These are phyloP conservation scores for Rhynchomys soricoides DNA, from an alignment of 2,113 vertebrate genomes.

Conservation along the genomic window DNA sequence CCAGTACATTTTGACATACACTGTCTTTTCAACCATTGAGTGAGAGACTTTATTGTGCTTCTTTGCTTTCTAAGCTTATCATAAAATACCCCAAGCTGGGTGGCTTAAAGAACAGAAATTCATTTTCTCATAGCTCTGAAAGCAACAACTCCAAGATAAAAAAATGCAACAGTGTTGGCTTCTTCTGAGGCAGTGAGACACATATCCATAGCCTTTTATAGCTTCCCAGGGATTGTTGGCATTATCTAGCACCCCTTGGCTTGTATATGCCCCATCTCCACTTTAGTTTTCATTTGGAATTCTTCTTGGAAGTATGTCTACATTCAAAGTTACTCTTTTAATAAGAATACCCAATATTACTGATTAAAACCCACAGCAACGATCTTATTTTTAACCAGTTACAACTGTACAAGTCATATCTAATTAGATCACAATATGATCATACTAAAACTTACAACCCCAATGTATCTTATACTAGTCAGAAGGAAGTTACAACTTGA, in stretches of 20 bases:
- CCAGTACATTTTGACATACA: background rate
- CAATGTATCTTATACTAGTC: background rate
- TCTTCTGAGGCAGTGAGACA: background rate
- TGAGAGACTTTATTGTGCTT: background rate
- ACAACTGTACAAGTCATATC: background rate
- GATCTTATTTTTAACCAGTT: background rate
- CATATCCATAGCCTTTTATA: background rate
- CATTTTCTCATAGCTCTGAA: background rate
- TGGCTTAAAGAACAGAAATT: background rate
- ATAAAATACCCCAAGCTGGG: background rate
- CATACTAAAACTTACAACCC: background rate
- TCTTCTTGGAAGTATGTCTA: background rate
- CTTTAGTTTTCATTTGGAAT: background rate
- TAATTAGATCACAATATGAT: background rate
- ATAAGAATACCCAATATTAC: background rate
- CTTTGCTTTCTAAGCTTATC: background rate
- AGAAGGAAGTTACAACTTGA: background rate
- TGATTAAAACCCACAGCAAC: background rate
- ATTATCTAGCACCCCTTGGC: background rate
- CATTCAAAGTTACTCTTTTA: background rate
- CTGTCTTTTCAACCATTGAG: background rate
- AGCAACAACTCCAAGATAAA: background rate
- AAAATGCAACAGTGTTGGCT: background rate
- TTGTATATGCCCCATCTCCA: too few species aligned
- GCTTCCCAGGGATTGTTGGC: too few species aligned